These are phyloP conservation scores for Forficula auricularia DNA, from an alignment of 1,140 invertebrate genomes.

Conservation along the genomic window DNA sequence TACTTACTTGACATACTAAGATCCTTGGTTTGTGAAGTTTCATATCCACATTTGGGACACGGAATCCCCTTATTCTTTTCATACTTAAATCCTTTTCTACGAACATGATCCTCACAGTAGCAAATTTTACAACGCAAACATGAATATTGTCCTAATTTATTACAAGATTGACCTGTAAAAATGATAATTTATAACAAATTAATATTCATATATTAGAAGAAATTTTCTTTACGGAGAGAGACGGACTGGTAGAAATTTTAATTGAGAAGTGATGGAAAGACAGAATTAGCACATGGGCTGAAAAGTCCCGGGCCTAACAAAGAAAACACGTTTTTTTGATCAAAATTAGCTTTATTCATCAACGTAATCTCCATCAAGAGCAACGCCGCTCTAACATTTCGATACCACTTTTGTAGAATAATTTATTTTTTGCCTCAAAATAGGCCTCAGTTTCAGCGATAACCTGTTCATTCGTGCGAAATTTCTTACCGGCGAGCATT, in stretches of 20 bases:
- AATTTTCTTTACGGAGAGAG: neutral
- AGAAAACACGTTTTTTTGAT: too few species aligned
- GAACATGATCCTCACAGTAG: constrained; percentile 92
- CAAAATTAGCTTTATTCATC: too few species aligned
- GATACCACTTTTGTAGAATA: too few species aligned
- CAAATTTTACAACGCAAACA: constrained; percentile 88
- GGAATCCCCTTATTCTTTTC: constrained; percentile 74
- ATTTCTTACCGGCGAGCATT: too few species aligned
- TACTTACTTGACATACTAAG: constrained; percentile 84
- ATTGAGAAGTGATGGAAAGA: neutral
- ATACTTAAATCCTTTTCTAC: constrained; percentile 82
- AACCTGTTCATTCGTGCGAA: too few species aligned
- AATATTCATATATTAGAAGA: neutral
- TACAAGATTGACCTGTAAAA: constrained; percentile 69
- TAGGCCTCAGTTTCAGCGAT: too few species aligned
- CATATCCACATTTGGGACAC: constrained; percentile 85
- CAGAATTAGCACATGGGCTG: too few species aligned
- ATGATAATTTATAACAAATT: constrained; percentile 5
- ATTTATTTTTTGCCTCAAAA: too few species aligned
- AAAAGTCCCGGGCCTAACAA: too few species aligned
- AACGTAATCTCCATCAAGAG: too few species aligned
- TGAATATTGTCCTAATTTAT: constrained; percentile 83
- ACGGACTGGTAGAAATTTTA: neutral
- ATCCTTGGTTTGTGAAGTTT: constrained; percentile 82
- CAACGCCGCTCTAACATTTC: too few species aligned